Conservation (phyloP, 2,888 invertebrate genomes). For the Liposcelis brunnea region DNA sequence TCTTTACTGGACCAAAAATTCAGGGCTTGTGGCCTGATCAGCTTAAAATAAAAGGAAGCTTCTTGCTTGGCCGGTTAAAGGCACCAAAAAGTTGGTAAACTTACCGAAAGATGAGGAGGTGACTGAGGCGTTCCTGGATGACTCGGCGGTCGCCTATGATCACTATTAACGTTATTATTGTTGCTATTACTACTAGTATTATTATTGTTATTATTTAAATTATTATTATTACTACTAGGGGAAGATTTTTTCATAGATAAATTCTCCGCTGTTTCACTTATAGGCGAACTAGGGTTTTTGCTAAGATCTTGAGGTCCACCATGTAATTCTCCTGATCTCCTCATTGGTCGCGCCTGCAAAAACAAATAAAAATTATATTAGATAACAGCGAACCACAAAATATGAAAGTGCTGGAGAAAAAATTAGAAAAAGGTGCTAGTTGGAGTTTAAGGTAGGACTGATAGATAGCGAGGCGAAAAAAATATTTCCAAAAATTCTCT, state of each 20-base stretch:
- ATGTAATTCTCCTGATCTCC: constrained; percentile 59
- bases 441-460: too few species aligned
- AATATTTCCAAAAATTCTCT: too few species aligned
- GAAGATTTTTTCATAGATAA: constrained; percentile 39
- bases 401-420: too few species aligned
- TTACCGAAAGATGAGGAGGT: constrained; percentile 16
- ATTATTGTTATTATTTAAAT: constrained; percentile 15
- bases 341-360: constrained; percentile 64
- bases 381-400: not conserved
- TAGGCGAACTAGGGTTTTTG: constrained; percentile 25
- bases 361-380: constrained; percentile 10
- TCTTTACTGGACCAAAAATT: too few species aligned
- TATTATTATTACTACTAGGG: constrained; percentile 16
- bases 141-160: constrained; percentile 17
- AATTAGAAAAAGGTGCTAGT: too few species aligned
- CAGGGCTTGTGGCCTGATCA: too few species aligned
- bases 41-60: too few species aligned
- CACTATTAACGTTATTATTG: constrained; percentile 15
- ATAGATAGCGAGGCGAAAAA: too few species aligned
- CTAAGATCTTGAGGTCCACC: constrained; percentile 41
- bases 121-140: constrained; percentile 17
- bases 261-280: constrained; percentile 34
- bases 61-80: too few species aligned
- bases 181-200: constrained; percentile 15
- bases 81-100: not conserved